Evolutionary conservation across 1,140 invertebrate species (phyloP).

Genomic region (Carposina sasakii): DNA sequence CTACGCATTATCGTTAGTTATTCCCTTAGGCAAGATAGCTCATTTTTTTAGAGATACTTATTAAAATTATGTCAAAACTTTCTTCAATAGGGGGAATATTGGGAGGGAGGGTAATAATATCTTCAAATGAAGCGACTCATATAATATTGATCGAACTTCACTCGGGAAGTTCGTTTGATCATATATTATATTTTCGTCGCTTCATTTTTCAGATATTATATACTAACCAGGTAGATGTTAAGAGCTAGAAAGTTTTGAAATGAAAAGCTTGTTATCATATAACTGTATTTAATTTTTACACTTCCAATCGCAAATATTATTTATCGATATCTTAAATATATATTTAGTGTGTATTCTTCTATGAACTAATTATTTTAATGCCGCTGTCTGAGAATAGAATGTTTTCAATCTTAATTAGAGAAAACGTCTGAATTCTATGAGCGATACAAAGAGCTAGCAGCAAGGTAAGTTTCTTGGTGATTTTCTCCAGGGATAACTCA

Average conservation of each 20-base stretch:
- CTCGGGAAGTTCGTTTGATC: slow-evolving; percentile 13
- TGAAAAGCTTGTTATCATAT: background rate
- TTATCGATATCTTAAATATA: background rate
- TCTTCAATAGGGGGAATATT: background rate
- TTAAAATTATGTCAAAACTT: slow-evolving; percentile 6
- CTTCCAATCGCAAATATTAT: background rate
- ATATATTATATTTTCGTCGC: slow-evolving; percentile 13
- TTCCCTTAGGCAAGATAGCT: background rate
- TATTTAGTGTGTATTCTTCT: background rate
- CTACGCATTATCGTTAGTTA: background rate
- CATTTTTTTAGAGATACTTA: slow-evolving; percentile 9
- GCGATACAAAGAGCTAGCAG: slow-evolving; percentile 3
- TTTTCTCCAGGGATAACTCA: background rate
- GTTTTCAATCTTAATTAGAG: background rate
- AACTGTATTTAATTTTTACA: background rate
- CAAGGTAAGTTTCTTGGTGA: slow-evolving; percentile 8
- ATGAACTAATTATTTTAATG: slow-evolving; percentile 12
- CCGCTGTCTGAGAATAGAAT: background rate
- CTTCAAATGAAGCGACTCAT: slow-evolving; percentile 13
- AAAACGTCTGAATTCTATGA: background rate
- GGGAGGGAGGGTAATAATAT: slow-evolving; percentile 9
- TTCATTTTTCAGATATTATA: slow-evolving; percentile 14
- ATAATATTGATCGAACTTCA: slow-evolving; percentile 12
- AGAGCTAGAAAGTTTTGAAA: slow-evolving; percentile 10
- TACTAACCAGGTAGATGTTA: slow-evolving; percentile 7